Evolutionary conservation across 1,140 invertebrate species (phyloP).

Genomic region (Cyphomyrmex costatus): DNA sequence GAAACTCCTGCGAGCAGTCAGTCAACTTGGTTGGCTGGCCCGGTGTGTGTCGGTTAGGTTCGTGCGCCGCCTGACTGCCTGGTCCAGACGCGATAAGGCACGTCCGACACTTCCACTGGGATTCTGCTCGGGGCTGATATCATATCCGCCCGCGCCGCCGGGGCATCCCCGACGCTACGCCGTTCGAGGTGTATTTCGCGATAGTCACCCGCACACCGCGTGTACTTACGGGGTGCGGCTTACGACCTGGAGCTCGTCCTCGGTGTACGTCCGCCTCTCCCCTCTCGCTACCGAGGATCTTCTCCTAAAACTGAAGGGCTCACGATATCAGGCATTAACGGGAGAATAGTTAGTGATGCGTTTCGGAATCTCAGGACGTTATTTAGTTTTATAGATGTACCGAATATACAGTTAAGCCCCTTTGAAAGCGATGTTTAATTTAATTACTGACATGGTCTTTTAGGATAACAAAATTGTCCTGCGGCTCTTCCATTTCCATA

Average conservation of each 20-base stretch:
- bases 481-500: neutral
- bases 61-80: constrained; percentile 80
- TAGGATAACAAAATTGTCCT: neutral
- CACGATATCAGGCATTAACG: neutral
- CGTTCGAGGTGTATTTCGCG: constrained; percentile 77
- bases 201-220: constrained; percentile 71
- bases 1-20: constrained; percentile 77
- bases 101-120: constrained; percentile 83
- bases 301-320: constrained; percentile 12
- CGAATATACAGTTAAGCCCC: neutral
- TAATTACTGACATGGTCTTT: constrained; percentile 19
- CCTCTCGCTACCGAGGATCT: constrained; percentile 19
- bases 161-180: constrained; percentile 66
- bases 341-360: constrained; percentile 7
- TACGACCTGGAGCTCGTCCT: constrained; percentile 66
- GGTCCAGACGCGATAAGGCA: constrained; percentile 85
- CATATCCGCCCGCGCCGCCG: constrained; percentile 77
- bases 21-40: constrained; percentile 72
- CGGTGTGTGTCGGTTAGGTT: constrained; percentile 75
- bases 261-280: neutral
- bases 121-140: constrained; percentile 83
- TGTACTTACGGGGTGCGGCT: constrained; percentile 68
- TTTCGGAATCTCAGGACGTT: neutral
- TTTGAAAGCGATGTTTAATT: neutral
- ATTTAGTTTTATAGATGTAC: neutral